Evolutionary conservation across 2,113 vertebrate genomes (phyloP), one percentile per base, ranked within the genome.

Genomic region (Hirundichthys speculiger): DNA sequence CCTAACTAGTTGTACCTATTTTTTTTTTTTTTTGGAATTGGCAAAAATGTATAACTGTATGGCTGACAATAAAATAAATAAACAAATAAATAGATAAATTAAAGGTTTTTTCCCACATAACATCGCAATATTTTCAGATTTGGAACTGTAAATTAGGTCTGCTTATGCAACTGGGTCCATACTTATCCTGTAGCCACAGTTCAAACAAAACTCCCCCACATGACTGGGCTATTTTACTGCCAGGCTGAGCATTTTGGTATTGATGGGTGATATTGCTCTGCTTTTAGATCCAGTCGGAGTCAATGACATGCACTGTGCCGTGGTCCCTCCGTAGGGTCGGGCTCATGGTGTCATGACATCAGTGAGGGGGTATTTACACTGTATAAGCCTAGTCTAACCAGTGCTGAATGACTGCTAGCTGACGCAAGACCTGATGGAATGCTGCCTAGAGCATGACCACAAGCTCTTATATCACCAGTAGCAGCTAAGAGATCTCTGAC

Each of bases 361-460:
- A 79, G 79, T 73, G 68, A 73, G 75, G 58, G 84, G 78, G 83
- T 82, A 91, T 93, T 90, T 88, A 85, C 83, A 75, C 79, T 71
- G 75, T 85, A 91, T 88, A 88, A 89, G 78, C 83, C 86, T 61
- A 69, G 73, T 70, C 86, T 69, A 80, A 85, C 79, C 66, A 85
- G 77, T 67, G 77, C 75, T 87, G 86, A 90, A 90, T 89, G 85
- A 87, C 86, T 80, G 80, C 73, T 64, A 79, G 87, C 86, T 91
- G 90, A 92, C 78, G 84, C 89, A 91, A 89, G 80, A 82, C 83
- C 63, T 71, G 83, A 83, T 77, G 89, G 90, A 92, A 91, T 92
- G 88, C 72, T 88, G 88, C 84, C 79, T 62, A 47, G 64, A 85
- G 83, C 80, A 77, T 60, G 64, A 71, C 77, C 78, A 69, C 62